Evolutionary conservation across 2,888 invertebrate species (phyloP), one percentile per base, ranked within the genome.

Genomic region (Petrolisthes manimaculis): DNA sequence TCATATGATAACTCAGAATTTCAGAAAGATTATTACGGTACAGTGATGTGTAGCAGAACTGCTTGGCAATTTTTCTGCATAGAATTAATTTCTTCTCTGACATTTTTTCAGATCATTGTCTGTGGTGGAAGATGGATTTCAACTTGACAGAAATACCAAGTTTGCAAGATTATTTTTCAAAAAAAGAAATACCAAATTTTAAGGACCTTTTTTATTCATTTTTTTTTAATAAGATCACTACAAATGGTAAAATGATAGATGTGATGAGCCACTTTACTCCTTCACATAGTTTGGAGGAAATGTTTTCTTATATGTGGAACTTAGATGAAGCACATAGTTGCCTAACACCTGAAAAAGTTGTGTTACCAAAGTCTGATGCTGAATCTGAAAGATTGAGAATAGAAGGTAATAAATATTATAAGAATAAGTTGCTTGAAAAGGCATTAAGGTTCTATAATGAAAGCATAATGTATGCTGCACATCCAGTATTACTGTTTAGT

Each of bases 331-430:
- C 81, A 75, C 84, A 84, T 9, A 51, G 18, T 21, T 61, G 24
- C 24, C 75, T 88, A n/a, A 74, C n/a, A 14, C 88, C 88, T 54
- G 55, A 67, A 14, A 6, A 74, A 53, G 6, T 53, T 5, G 14
- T 4, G 71, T n/a, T 53, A 24, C 54, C 53, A 21, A 90, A 90
- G 74, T 86, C 86, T 83, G 84, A 86, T 53, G 69, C 78, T 5
- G 74, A 82, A 12, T 77, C 86, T 61, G 88, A 90, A 21, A 86
- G 69, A 61, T 55, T 89, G 37, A 84, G 90, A 21, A 53, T 61
- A 55, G 86, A 89, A 61, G 90, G 90, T 14, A 90, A 90, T 56
- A 81, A 74, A 77, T 90, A n/a, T 74, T 90, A 90, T 67, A 81
- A 82, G 78, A 89, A 84, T 53, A 90, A 89, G 80, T 12, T 67